Evolutionary conservation across 2,888 invertebrate genomes (phyloP), one percentile per base, ranked within the genome.

Genomic region (Hofmannophila pseudospretella): DNA sequence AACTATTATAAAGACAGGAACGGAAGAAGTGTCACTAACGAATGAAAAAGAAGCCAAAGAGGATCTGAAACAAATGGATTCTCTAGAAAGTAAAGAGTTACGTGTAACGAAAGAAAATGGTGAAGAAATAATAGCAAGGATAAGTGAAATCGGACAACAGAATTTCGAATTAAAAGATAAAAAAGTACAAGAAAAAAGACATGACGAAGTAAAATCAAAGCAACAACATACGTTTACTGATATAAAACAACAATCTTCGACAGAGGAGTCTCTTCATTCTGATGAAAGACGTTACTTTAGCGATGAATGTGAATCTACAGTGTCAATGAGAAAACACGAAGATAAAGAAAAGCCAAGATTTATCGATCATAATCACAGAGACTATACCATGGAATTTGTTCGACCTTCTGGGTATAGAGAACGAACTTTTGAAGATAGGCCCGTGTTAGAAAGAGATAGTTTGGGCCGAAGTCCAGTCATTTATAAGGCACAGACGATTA

Each of bases 361-460:
- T 40, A 45, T 71, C 1, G 72, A 74, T 10, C 68, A 69, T 29
- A 73, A 54, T 20, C 59, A 64, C 37, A 65, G 47, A 45, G 75
- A 78, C 41, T 75, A 73, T 31, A 64, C 71, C 0, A 59, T 67
- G 56, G 78, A 75, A 27, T 75, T 78, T 36, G 58, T 54, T n/a
- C 56, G 66, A 23, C 78, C 79, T 2, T 53, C 76, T 1, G 56
- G 58, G 0, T 76, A 76, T 32, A 58, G 59, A 45, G 73, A 75
- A 44, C 68, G 49, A 36, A 52, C 59, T 13, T 67, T 60, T 23
- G 69, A 70, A 26, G 54, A 60, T 0, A 46, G 40, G 32, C 19
- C 20, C 2, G 11, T 9, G n/a, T 5, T 35, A 4, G 54, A 58
- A 19, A 49, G 35, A 11, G 49, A 52, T 7, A 41, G 47, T 25